phyloP scores from a whole-genome alignment of 2,888 invertebrate genomes.

The Chrysodeixis includens region DNA sequence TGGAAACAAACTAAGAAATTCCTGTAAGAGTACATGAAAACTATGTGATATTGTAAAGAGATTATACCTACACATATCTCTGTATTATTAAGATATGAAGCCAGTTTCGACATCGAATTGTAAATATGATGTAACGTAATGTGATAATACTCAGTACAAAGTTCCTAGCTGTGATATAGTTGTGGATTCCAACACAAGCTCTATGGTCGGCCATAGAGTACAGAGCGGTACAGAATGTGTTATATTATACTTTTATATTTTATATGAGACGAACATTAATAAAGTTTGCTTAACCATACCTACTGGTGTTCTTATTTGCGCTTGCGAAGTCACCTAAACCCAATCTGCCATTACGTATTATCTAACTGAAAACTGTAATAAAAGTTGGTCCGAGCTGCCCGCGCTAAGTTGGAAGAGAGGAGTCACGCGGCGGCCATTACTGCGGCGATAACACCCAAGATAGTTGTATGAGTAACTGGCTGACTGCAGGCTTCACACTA shows the following conservation, averaged over 20 bases:
- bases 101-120: not conserved
- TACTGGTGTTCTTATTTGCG: slow-evolving; percentile 15
- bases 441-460: not conserved
- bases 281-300: slow-evolving; percentile 61
- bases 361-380: not conserved
- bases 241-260: slow-evolving; percentile 33
- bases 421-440: not conserved
- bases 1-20: slow-evolving; percentile 6
- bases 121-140: no score
- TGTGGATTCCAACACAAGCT: slow-evolving; percentile 8
- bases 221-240: slow-evolving; percentile 12
- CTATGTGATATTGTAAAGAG: not conserved
- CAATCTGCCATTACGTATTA: not conserved
- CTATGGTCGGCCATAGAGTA: not conserved
- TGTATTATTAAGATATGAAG: not conserved
- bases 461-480: not conserved
- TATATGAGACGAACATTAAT: slow-evolving; percentile 55
- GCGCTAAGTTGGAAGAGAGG: not conserved
- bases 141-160: slow-evolving; percentile 65
- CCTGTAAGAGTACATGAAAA: not conserved
- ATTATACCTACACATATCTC: not conserved
- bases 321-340: not conserved
- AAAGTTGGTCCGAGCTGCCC: not conserved
- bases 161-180: slow-evolving; percentile 69
- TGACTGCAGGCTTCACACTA: not conserved